Conservation (phyloP, 2,888 invertebrate genomes). For the Pterostichus madidus region DNA sequence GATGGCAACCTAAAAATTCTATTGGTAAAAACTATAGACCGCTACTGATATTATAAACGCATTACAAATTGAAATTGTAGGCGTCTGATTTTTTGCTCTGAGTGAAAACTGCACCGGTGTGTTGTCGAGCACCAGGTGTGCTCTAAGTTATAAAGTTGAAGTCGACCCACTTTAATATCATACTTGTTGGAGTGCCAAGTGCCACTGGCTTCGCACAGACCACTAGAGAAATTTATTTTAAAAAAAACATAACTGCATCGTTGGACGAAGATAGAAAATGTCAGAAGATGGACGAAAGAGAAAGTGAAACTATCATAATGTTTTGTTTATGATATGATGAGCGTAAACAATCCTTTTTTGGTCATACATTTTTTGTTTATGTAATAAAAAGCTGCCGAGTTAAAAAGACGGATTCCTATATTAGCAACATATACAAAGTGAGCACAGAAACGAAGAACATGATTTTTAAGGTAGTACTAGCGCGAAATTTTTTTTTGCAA, state of each 20-base stretch:
- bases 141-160: not conserved
- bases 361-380: not conserved
- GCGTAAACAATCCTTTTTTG: conserved; percentile 20
- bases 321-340: conserved; percentile 8
- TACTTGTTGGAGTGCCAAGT: not conserved
- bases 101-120: conserved; percentile 18
- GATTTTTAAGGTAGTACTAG: too few species aligned
- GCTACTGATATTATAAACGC: not conserved
- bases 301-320: conserved; percentile 37
- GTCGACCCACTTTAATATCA: conserved; percentile 30
- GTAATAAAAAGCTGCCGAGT: not conserved
- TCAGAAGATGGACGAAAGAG: conserved; percentile 18
- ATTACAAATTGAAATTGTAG: conserved; percentile 12
- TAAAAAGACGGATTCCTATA: too few species aligned
- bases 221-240: conserved; percentile 15
- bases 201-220: not conserved
- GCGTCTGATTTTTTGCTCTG: conserved; percentile 4
- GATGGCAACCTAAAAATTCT: too few species aligned
- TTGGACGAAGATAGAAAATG: conserved; percentile 1
- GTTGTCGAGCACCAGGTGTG: conserved; percentile 25
- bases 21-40: too few species aligned
- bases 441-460: too few species aligned
- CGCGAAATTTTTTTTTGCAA: too few species aligned
- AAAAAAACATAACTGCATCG: not conserved
- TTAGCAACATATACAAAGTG: too few species aligned